Conservation (phyloP, 2,113 vertebrate species). For the Clarias macrocephalus region DNA sequence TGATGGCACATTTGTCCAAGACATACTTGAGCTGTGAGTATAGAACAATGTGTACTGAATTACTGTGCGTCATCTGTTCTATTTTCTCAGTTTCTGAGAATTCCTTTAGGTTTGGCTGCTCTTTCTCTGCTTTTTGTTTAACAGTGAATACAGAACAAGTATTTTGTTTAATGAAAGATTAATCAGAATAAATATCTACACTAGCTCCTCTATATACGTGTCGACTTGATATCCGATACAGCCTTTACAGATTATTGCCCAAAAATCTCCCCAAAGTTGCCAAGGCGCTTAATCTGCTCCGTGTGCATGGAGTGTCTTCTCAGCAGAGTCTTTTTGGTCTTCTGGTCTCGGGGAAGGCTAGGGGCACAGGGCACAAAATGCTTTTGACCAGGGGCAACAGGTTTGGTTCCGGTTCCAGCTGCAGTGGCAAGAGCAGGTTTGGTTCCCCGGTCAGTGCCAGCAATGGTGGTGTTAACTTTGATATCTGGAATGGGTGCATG, state of each 20-base stretch:
- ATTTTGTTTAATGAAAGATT: background rate
- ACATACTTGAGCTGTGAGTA: background rate
- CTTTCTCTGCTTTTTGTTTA: conserved; percentile 4
- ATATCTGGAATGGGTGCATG: conserved; percentile 74
- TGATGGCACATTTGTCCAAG: background rate
- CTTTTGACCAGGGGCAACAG: conserved; percentile 66
- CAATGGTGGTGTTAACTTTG: conserved; percentile 57
- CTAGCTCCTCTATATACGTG: background rate
- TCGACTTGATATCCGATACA: background rate
- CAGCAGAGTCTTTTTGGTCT: conserved; percentile 76
- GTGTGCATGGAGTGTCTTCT: conserved; percentile 87
- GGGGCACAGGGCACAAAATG: conserved; percentile 74
- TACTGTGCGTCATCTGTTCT: no score
- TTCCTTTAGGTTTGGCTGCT: background rate
- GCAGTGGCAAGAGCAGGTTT: conserved; percentile 48
- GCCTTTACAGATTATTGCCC: conserved; percentile 61
- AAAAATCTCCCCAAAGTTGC: conserved; percentile 73
- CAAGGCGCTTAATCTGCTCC: conserved; percentile 84
- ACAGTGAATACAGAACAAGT: background rate
- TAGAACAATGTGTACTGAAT: background rate
- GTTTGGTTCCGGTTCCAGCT: conserved; percentile 11
- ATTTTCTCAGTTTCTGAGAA: background rate
- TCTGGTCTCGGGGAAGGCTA: conserved; percentile 71
- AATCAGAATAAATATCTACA: background rate
- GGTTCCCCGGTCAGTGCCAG: conserved; percentile 57